These are phyloP conservation scores for Apodemus sylvaticus DNA, from an alignment of 2,113 vertebrate genomes.

Conservation along the genomic window DNA sequence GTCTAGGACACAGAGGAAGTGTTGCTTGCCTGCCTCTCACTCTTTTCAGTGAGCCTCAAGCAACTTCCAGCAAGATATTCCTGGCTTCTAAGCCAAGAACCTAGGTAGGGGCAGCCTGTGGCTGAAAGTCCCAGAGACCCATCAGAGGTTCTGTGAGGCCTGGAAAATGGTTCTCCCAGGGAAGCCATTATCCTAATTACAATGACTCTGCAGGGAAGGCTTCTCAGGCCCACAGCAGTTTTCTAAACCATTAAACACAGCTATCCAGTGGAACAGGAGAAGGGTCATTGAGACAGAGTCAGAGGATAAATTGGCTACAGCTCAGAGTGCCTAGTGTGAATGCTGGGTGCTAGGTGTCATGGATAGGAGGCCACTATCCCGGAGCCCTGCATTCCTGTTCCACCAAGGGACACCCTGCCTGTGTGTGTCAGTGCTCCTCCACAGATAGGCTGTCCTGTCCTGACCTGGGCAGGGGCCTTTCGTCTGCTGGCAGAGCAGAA, in stretches of 20 bases:
- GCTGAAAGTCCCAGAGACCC: neutral
- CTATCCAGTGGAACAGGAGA: neutral
- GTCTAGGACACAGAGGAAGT: rapidly evolving
- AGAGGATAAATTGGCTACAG: neutral
- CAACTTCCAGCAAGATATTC: rapidly evolving
- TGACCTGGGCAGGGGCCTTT: neutral
- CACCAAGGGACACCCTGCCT: neutral
- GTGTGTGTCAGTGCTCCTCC: neutral
- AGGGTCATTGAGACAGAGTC: neutral
- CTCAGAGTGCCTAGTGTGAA: neutral
- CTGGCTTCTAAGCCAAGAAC: neutral
- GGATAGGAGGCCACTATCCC: neutral
- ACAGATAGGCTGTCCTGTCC: neutral
- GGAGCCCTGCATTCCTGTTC: neutral
- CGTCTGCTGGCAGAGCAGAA: neutral
- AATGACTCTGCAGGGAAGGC: neutral
- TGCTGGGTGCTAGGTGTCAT: no score
- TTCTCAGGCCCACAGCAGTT: neutral
- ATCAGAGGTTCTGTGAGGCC: neutral
- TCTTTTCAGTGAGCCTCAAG: neutral
- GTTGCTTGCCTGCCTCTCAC: rapidly evolving
- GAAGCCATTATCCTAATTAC: neutral
- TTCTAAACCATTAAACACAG: neutral
- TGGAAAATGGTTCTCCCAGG: neutral
- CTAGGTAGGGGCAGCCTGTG: neutral